A percentile compares a stretch with the other conserved stretches of the same genome.
phyloP scores from a whole-genome alignment of 2,113 vertebrate species.

The Oryzias celebensis region DNA sequence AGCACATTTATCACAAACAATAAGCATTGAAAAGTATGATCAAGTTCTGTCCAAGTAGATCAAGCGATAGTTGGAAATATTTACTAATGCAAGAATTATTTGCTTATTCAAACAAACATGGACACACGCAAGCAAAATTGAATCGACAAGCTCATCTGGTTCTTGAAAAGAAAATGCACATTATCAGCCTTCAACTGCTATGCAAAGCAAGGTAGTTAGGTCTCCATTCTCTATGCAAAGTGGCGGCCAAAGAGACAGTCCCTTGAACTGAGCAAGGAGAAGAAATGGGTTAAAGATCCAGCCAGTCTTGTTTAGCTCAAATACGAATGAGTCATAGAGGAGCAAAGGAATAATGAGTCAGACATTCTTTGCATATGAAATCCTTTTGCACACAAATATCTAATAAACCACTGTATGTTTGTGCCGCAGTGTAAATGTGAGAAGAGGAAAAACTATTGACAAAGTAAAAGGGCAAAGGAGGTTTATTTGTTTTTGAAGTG shows the following conservation, averaged over 20 bases:
- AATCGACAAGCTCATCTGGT: conserved; percentile 6
- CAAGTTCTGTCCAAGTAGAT: too few relatives aligned
- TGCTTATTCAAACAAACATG: not conserved
- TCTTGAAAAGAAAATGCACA: conserved; percentile 5
- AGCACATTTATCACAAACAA: too few relatives aligned
- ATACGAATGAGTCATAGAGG: conserved; percentile 22
- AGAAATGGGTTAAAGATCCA: conserved; percentile 41
- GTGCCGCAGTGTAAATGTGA: conserved; percentile 6
- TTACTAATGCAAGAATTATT: not conserved
- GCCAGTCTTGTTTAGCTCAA: conserved; percentile 35
- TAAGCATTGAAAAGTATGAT: too few relatives aligned
- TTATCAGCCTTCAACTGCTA: conserved; percentile 36
- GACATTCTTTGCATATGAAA: conserved; percentile 47
- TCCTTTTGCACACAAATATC: conserved; percentile 33
- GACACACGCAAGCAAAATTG: not conserved
- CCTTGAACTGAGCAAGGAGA: conserved; percentile 8
- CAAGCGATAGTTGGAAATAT: not conserved
- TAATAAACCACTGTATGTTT: conserved; percentile 31
- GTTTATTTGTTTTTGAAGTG: too few relatives aligned
- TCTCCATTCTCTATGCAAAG: conserved; percentile 49
- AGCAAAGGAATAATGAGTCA: conserved; percentile 39
- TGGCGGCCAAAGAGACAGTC: conserved; percentile 28
- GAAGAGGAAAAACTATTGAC: too few relatives aligned
- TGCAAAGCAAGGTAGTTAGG: conserved; percentile 37
- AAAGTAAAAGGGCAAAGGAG: too few relatives aligned